Conservation (phyloP, 2,113 vertebrate genomes). For the Dinomys branickii region DNA sequence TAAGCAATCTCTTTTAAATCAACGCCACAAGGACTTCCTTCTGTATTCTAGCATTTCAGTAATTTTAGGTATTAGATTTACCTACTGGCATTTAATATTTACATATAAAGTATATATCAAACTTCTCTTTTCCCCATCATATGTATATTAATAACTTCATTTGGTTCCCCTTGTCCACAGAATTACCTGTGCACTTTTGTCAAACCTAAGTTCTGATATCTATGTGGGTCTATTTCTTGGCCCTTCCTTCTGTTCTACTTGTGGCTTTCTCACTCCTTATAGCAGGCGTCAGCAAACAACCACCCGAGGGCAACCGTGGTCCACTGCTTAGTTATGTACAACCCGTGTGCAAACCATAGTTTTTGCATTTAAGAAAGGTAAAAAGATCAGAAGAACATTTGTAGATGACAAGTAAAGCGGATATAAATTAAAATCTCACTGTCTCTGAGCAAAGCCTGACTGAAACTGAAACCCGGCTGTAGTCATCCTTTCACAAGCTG, state of each 20-base stretch:
- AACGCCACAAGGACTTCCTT: background rate
- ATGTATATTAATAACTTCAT: background rate
- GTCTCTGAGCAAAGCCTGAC: constrained; percentile 44
- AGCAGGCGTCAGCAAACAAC: background rate
- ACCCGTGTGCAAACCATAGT: background rate
- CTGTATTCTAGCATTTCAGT: background rate
- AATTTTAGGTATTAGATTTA: background rate
- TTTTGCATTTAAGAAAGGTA: background rate
- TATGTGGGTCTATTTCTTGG: background rate
- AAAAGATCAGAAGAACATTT: background rate
- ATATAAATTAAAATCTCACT: constrained; percentile 50
- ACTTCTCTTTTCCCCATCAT: background rate
- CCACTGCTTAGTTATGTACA: background rate
- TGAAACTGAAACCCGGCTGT: constrained; percentile 38
- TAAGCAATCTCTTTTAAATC: constrained; percentile 36
- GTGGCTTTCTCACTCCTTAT: background rate
- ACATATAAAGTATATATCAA: background rate
- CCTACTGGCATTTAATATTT: constrained; percentile 11
- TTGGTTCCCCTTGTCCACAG: background rate
- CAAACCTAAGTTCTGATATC: background rate
- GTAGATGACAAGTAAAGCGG: background rate
- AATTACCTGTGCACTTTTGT: background rate
- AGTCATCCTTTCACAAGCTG: background rate
- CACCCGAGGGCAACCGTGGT: background rate
- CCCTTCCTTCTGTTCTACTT: background rate